phyloP scores from a whole-genome alignment of 2,888 invertebrate species.

The Megamerina dolium region DNA sequence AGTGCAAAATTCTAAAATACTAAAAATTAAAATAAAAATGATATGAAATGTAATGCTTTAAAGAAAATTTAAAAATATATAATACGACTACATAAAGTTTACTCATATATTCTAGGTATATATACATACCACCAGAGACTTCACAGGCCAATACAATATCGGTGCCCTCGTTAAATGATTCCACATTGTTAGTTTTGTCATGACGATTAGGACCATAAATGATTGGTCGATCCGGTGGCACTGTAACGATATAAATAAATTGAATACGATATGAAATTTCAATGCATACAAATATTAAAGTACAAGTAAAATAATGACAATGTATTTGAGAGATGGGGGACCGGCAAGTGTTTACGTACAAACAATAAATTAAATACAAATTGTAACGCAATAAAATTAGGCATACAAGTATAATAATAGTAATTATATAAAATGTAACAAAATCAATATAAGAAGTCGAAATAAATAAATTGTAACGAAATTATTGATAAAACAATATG shows the following conservation, averaged over 20 bases:
- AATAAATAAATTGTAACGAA: too few relatives aligned
- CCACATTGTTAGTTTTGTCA: slow-evolving; percentile 68
- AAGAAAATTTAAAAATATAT: too few relatives aligned
- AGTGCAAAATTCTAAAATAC: too few relatives aligned
- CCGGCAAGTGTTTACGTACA: not conserved
- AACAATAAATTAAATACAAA: slow-evolving; percentile 1
- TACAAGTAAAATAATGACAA: not conserved
- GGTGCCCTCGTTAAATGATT: slow-evolving; percentile 80
- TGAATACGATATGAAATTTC: slow-evolving; percentile 9
- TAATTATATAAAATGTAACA: too few relatives aligned
- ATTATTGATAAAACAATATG: too few relatives aligned
- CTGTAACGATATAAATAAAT: slow-evolving; percentile 51
- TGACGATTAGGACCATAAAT: slow-evolving; percentile 74
- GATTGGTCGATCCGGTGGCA: slow-evolving; percentile 74
- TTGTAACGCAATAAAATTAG: not conserved
- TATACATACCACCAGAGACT: slow-evolving; percentile 72
- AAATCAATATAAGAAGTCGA: too few relatives aligned
- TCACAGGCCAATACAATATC: slow-evolving; percentile 77
- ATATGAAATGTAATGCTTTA: too few relatives aligned
- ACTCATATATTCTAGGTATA: too few relatives aligned
- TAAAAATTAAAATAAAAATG: too few relatives aligned
- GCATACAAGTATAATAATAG: too few relatives aligned
- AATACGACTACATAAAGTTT: too few relatives aligned
- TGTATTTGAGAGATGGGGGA: not conserved
- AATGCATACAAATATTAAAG: not conserved